These are phyloP conservation scores for Drosophila eugracilis DNA, from an alignment of 1,140 invertebrate genomes.

Conservation along the genomic window DNA sequence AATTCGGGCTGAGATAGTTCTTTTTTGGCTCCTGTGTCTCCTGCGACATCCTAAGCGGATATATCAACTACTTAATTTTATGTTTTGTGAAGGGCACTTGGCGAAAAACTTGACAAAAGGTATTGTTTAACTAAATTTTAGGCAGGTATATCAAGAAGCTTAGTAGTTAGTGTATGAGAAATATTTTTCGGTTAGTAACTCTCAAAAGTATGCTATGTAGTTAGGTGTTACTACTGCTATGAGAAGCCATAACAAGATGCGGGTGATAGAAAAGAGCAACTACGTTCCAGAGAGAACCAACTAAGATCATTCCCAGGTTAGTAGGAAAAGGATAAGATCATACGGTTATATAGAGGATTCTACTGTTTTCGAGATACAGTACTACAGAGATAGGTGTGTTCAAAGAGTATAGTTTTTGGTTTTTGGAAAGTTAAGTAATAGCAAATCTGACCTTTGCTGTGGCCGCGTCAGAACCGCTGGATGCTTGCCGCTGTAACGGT, in stretches of 20 bases:
- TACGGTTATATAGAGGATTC: slow-evolving; percentile 4
- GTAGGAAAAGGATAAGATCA: slow-evolving; percentile 12
- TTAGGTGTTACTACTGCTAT: slow-evolving; percentile 15
- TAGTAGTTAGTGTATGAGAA: no score
- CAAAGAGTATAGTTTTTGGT: slow-evolving; percentile 14
- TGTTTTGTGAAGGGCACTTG: slow-evolving; percentile 5
- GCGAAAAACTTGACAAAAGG: no score
- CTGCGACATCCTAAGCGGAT: slow-evolving; percentile 43
- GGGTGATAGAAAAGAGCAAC: slow-evolving; percentile 13
- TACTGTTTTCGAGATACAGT: slow-evolving; percentile 5
- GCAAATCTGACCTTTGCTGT: slow-evolving; percentile 83
- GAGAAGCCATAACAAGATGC: slow-evolving; percentile 30
- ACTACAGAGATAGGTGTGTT: not conserved
- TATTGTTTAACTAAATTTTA: no score
- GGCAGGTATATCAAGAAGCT: no score
- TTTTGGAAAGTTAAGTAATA: slow-evolving; percentile 28
- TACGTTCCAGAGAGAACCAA: slow-evolving; percentile 24
- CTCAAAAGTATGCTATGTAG: not conserved
- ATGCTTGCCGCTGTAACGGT: slow-evolving; percentile 81
- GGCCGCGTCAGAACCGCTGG: slow-evolving; percentile 74
- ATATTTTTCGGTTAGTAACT: not conserved
- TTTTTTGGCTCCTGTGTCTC: slow-evolving; percentile 5
- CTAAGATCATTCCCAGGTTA: slow-evolving; percentile 22
- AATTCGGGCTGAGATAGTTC: slow-evolving; percentile 17
- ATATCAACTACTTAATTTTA: slow-evolving; percentile 16